Conservation (phyloP, 2,888 invertebrate genomes). For the Tenthredo scrophulariae region DNA sequence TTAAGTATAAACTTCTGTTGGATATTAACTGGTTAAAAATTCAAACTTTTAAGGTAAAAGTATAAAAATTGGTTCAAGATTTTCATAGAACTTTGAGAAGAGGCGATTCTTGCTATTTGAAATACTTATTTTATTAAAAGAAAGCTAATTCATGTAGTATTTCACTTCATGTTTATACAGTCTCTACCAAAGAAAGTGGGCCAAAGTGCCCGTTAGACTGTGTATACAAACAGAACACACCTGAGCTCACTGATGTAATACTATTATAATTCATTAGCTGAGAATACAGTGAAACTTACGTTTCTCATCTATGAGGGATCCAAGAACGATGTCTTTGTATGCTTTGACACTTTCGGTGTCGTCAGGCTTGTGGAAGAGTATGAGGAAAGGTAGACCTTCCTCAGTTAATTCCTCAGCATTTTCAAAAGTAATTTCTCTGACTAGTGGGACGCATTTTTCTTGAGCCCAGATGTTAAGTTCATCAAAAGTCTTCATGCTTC, state of each 20-base stretch:
- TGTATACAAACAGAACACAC: not conserved
- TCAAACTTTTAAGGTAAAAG: too few relatives aligned
- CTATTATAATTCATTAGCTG: not conserved
- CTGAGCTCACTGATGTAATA: not conserved
- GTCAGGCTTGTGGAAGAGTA: slow-evolving; percentile 95
- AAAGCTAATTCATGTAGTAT: not conserved
- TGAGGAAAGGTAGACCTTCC: slow-evolving; percentile 98
- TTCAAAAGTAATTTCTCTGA: slow-evolving; percentile 99
- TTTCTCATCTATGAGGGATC: slow-evolving; percentile 91
- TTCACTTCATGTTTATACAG: not conserved
- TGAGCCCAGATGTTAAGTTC: slow-evolving; percentile 94
- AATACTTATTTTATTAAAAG: not conserved
- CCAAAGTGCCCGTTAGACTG: not conserved
- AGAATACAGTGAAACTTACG: slow-evolving; percentile 83
- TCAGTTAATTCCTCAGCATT: slow-evolving; percentile 99
- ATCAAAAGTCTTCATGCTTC: slow-evolving; percentile 87
- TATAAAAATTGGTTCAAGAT: too few relatives aligned
- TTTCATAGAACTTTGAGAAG: not conserved
- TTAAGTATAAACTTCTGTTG: not conserved
- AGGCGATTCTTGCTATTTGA: too few relatives aligned
- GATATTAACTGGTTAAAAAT: not conserved
- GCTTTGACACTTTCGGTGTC: slow-evolving; percentile 90
- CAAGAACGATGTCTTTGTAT: slow-evolving; percentile 90
- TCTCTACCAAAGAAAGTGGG: not conserved
- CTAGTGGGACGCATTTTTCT: slow-evolving; percentile 96